Conservation (phyloP, 2,797 vertebrate genomes). For the Sarcophilus harrisii region DNA sequence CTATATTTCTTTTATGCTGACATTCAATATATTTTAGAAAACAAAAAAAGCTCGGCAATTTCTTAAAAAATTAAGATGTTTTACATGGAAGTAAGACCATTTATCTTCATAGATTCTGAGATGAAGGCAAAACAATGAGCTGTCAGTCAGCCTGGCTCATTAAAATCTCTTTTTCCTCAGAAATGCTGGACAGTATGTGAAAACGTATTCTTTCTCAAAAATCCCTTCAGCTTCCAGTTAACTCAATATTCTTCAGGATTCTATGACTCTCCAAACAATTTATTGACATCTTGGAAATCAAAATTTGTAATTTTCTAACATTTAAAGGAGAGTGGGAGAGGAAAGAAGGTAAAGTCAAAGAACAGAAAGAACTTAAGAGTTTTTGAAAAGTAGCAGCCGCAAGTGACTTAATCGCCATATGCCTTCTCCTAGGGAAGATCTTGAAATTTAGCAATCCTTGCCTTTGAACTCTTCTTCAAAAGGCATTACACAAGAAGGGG, state of each 20-base stretch:
- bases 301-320: background rate
- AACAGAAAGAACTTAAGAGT: background rate
- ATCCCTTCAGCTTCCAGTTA: background rate
- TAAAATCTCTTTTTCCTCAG: background rate
- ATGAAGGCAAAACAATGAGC: background rate
- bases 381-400: background rate
- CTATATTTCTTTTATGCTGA: background rate
- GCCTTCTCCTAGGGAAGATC: background rate
- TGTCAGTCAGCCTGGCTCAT: background rate
- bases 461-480: background rate
- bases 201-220: constrained; percentile 3
- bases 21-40: background rate
- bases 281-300: background rate
- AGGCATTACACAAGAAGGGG: background rate
- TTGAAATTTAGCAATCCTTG: background rate
- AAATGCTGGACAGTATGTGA: background rate
- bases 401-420: background rate
- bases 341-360: background rate
- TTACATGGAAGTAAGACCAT: background rate
- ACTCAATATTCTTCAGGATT: background rate
- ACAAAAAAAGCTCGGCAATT: background rate
- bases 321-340: background rate
- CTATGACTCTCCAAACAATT: background rate
- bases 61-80: background rate
- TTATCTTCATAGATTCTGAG: background rate